Conservation (phyloP, 2,113 vertebrate genomes). For the Calonectris borealis region DNA sequence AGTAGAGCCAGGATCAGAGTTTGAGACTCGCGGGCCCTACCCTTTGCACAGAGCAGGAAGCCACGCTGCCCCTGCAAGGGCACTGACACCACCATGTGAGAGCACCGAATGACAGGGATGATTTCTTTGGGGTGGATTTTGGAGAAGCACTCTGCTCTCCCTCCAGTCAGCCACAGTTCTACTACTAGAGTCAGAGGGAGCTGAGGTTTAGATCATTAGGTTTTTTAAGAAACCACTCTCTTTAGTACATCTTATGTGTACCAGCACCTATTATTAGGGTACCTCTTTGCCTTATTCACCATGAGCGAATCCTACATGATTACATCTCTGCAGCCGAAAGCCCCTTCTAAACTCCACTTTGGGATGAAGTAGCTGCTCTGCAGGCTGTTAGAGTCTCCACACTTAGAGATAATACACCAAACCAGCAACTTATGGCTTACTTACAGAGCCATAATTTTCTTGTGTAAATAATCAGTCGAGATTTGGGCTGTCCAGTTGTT, state of each 20-base stretch:
- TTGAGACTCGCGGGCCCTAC: neutral
- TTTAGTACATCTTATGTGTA: neutral
- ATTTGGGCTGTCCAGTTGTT: neutral
- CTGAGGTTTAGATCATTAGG: neutral
- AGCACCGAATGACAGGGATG: neutral
- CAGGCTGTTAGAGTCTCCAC: neutral
- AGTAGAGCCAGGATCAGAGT: neutral
- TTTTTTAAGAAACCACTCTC: neutral
- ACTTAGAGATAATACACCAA: neutral
- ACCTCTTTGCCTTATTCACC: neutral
- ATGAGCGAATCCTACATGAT: neutral
- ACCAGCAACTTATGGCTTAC: neutral
- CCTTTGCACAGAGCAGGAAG: neutral
- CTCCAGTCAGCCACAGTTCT: neutral
- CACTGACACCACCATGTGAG: neutral
- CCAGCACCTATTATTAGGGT: neutral
- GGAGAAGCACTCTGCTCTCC: neutral
- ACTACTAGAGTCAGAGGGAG: neutral
- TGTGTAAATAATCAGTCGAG: neutral
- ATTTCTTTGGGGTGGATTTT: neutral
- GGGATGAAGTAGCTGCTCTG: neutral
- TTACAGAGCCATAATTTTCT: neutral
- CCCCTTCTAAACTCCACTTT: neutral
- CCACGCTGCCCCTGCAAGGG: neutral
- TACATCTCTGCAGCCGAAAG: neutral